A percentile compares a stretch with the other conserved stretches of the same genome.
Evolutionary conservation across 2,888 invertebrate genomes (phyloP).

Genomic region (Clanis bilineata): DNA sequence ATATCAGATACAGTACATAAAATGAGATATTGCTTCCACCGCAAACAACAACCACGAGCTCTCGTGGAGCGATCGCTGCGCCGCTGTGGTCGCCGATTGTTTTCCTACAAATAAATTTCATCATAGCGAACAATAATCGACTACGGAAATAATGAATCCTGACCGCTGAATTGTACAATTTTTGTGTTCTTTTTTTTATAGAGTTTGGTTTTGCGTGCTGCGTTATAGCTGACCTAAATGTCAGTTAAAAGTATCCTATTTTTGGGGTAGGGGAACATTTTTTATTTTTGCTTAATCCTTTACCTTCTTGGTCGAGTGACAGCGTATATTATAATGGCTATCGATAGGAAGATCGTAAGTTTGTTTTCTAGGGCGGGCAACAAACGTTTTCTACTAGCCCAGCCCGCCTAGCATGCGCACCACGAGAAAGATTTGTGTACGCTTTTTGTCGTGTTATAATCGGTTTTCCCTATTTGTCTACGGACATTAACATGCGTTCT

Average conservation of each 20-base stretch:
- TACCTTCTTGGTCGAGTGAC: no score
- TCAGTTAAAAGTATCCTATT: not conserved
- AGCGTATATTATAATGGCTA: no score
- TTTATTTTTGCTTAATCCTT: no score
- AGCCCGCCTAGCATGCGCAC: no score
- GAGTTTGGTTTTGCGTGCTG: not conserved
- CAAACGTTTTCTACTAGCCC: no score
- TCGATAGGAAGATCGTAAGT: no score
- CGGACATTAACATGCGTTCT: no score
- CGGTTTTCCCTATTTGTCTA: no score
- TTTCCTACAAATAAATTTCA: conserved; percentile 38
- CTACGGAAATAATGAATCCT: conserved; percentile 30
- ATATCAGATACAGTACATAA: not conserved
- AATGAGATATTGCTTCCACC: conserved; percentile 7
- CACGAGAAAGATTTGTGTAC: no score
- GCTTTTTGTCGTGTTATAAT: no score
- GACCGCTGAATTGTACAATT: conserved; percentile 7
- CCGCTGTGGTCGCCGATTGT: conserved; percentile 44
- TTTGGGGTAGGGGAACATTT: no score
- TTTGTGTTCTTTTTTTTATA: not conserved
- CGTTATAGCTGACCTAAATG: not conserved
- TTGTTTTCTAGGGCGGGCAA: no score
- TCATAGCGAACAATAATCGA: conserved; percentile 33
- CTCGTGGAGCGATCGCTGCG: conserved; percentile 30
- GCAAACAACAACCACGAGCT: conserved; percentile 26